Evolutionary conservation across 2,113 vertebrate genomes (phyloP).

Genomic region (Caloenas nicobarica): DNA sequence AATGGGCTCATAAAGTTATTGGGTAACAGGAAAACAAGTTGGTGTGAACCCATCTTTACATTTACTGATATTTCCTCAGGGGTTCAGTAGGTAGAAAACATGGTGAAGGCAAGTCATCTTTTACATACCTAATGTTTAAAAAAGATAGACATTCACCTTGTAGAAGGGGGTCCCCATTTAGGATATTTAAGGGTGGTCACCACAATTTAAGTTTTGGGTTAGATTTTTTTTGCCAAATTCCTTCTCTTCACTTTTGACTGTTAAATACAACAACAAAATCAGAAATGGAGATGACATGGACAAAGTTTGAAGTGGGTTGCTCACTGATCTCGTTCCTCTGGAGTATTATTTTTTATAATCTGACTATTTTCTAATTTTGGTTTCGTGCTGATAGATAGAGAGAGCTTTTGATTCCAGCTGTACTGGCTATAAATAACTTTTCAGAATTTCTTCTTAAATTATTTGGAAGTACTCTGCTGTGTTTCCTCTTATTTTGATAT

Average conservation of each 20-base stretch:
- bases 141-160: neutral
- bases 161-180: neutral
- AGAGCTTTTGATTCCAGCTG: neutral
- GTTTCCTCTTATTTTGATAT: neutral
- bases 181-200: neutral
- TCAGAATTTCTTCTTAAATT: neutral
- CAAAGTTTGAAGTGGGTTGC: neutral
- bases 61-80: neutral
- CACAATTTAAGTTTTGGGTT: neutral
- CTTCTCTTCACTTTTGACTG: neutral
- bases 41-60: neutral
- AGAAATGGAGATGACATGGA: neutral
- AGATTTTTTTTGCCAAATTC: neutral
- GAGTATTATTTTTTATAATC: neutral
- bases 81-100: neutral
- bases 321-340: neutral
- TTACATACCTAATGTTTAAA: neutral
- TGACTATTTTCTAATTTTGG: neutral
- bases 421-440: neutral
- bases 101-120: neutral
- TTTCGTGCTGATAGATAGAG: neutral
- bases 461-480: accelerated
- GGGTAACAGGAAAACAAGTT: neutral
- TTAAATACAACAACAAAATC: neutral
- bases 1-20: neutral